phyloP scores from a whole-genome alignment of 2,113 vertebrate genomes.

The Crotalus tigris region DNA sequence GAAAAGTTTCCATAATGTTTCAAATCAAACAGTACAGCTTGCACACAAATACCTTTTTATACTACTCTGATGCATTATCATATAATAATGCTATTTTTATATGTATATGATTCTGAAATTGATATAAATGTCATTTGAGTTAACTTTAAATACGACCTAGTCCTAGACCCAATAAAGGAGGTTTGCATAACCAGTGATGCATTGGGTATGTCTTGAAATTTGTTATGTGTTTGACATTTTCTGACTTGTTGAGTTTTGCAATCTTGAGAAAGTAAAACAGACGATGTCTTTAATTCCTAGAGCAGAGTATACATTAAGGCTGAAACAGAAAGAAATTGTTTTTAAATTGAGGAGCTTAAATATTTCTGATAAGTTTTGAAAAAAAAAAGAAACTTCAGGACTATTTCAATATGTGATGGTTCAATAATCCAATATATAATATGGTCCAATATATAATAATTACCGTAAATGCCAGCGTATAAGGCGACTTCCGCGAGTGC shows the following conservation, averaged over 20 bases:
- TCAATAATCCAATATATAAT: background rate
- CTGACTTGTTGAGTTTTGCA: background rate
- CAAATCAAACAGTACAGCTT: background rate
- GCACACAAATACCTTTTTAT: background rate
- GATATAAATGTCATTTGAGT: background rate
- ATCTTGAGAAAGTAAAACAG: background rate
- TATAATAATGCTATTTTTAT: background rate
- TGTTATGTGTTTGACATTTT: background rate
- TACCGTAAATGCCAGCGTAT: no score
- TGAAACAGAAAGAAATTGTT: background rate
- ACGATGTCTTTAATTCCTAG: background rate
- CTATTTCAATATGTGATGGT: background rate
- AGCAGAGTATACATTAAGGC: background rate
- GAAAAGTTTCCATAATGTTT: background rate
- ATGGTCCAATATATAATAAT: background rate
- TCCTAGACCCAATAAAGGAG: background rate
- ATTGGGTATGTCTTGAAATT: background rate
- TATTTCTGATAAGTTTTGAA: background rate
- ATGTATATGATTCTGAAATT: background rate
- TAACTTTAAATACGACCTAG: background rate
- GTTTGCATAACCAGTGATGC: background rate
- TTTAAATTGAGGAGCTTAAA: background rate
- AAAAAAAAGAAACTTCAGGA: background rate
- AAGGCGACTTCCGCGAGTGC: no score
- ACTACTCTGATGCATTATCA: background rate